phyloP scores from a whole-genome alignment of 2,888 invertebrate genomes.

The Cotesia congregata region DNA sequence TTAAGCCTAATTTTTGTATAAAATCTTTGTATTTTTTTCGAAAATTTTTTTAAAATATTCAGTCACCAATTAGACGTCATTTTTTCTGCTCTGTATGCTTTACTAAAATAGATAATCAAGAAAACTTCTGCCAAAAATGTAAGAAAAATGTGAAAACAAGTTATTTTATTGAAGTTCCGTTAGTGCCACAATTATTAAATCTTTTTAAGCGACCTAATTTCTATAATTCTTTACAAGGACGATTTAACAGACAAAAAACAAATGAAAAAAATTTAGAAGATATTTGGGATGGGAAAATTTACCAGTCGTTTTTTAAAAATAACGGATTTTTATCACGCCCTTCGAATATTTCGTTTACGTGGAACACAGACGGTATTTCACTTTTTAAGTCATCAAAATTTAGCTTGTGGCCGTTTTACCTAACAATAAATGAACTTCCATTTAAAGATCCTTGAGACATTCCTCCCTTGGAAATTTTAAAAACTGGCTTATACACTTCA shows the following conservation, averaged over 20 bases:
- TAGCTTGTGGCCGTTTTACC: constrained; percentile 46
- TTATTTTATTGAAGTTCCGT: not conserved
- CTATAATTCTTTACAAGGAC: not conserved
- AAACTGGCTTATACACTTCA: no score
- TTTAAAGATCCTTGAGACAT: no score
- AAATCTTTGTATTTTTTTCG: no score
- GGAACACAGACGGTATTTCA: constrained; percentile 46
- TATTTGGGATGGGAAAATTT: constrained; percentile 41
- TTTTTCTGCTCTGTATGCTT: no score
- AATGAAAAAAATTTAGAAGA: constrained; percentile 37
- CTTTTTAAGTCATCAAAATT: constrained; percentile 47
- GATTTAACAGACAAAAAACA: constrained; percentile 17
- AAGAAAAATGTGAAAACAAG: not conserved
- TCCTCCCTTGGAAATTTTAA: no score
- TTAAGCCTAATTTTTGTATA: no score
- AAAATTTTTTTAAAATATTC: no score
- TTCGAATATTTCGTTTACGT: constrained; percentile 31
- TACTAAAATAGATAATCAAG: no score
- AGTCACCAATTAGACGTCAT: no score
- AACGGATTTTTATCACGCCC: constrained; percentile 42
- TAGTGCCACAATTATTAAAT: not conserved
- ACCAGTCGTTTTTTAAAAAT: constrained; percentile 26
- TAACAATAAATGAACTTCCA: no score
- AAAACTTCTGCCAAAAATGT: no score
- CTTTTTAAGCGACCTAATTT: not conserved